These are phyloP conservation scores for Arvicanthis niloticus DNA, from an alignment of 2,113 vertebrate species.

Conservation along the genomic window DNA sequence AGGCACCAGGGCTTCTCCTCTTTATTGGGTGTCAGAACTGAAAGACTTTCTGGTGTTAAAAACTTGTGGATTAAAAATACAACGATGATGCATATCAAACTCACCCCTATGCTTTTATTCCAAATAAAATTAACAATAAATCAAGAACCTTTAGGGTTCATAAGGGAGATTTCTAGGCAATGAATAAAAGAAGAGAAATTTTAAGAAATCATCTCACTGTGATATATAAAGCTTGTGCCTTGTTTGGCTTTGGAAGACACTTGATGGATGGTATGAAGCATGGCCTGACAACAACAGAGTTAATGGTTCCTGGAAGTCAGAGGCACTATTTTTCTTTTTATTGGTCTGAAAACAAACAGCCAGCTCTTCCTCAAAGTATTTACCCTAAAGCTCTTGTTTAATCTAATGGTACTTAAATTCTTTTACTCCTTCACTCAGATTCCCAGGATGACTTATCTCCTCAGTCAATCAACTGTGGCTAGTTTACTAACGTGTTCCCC, in stretches of 20 bases:
- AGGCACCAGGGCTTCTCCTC: neutral
- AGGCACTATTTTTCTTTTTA: conserved; percentile 68
- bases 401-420: conserved; percentile 78
- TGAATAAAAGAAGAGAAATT: neutral
- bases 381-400: conserved; percentile 79
- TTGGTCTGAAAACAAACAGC: conserved; percentile 79
- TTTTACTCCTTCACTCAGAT: conserved; percentile 64
- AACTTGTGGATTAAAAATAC: neutral
- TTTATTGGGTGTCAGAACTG: neutral
- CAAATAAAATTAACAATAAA: neutral
- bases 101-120: neutral
- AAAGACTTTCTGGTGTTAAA: neutral
- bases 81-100: neutral
- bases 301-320: conserved; percentile 75
- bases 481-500: conserved; percentile 36
- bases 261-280: conserved; percentile 47
- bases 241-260: conserved; percentile 12
- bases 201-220: conserved; percentile 2
- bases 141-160: neutral
- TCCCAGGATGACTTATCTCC: conserved; percentile 76
- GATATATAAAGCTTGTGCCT: neutral
- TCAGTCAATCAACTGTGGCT: conserved; percentile 66
- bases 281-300: conserved; percentile 40
- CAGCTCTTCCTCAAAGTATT: conserved; percentile 69
- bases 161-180: neutral